These are phyloP conservation scores for Drosophila auraria DNA, from an alignment of 1,140 invertebrate genomes.

Conservation along the genomic window DNA sequence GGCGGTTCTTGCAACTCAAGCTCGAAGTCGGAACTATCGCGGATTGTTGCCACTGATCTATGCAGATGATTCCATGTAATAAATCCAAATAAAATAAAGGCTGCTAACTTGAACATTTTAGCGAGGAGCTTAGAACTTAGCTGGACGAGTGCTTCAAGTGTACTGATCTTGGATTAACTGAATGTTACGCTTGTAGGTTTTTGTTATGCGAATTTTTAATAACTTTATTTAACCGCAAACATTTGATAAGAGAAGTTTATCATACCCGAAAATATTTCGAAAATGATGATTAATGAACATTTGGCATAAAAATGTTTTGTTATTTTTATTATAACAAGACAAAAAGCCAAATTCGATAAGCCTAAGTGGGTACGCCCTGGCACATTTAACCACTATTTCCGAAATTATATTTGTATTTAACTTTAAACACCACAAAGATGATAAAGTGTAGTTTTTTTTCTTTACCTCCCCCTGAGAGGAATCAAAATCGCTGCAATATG, in stretches of 20 bases:
- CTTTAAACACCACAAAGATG: background rate
- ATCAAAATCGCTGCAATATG: background rate
- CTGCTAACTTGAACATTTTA: background rate
- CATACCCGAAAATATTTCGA: too few species aligned
- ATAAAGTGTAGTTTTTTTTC: background rate
- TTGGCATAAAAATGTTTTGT: too few species aligned
- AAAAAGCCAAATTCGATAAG: too few species aligned
- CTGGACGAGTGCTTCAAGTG: background rate
- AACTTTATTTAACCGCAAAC: too few species aligned
- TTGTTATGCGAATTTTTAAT: too few species aligned
- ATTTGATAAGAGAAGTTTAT: too few species aligned
- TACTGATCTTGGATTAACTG: background rate
- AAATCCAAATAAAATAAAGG: background rate
- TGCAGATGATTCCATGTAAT: background rate
- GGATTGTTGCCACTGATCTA: background rate
- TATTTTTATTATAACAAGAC: too few species aligned
- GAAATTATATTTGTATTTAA: background rate
- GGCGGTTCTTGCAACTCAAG: background rate
- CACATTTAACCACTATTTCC: background rate
- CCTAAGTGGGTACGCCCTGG: too few species aligned
- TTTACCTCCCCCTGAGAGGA: too few species aligned
- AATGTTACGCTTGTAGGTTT: background rate
- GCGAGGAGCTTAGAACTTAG: background rate
- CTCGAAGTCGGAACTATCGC: background rate
- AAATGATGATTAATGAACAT: too few species aligned